These are phyloP conservation scores for Hofmannophila pseudospretella DNA, from an alignment of 2,888 invertebrate species.

Conservation along the genomic window DNA sequence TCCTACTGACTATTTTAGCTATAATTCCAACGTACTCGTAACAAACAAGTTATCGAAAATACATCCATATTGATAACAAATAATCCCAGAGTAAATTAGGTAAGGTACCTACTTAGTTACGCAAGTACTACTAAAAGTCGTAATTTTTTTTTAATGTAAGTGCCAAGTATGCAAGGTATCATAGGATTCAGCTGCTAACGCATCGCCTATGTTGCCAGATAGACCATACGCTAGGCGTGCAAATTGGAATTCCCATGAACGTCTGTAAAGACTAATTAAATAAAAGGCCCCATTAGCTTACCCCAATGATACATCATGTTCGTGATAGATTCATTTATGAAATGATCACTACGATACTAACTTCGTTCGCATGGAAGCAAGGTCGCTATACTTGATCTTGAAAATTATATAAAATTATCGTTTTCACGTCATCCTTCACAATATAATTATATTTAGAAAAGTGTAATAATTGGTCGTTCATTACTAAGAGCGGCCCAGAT, in stretches of 20 bases:
- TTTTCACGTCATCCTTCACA: constrained; percentile 4
- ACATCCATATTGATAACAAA: no score
- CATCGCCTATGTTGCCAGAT: no score
- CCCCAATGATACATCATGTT: constrained; percentile 13
- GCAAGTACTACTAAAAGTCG: no score
- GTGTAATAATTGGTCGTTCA: neutral
- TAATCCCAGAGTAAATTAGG: no score
- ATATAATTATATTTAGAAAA: neutral
- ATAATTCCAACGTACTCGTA: no score
- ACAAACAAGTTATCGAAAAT: no score
- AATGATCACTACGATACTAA: constrained; percentile 26
- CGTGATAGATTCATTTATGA: constrained; percentile 38
- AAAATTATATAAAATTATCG: constrained; percentile 25
- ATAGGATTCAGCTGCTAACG: no score
- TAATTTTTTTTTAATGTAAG: no score
- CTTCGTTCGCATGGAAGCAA: constrained; percentile 28
- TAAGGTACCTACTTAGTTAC: no score
- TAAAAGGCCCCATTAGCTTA: constrained; percentile 10
- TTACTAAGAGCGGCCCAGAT: neutral
- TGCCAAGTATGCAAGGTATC: no score
- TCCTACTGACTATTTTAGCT: no score
- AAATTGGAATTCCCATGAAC: neutral
- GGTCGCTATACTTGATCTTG: constrained; percentile 23
- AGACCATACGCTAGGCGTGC: neutral
- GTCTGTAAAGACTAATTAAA: constrained; percentile 3